A percentile compares a stretch with the other conserved stretches of the same genome.
phyloP scores from a whole-genome alignment of 2,113 vertebrate species.

The Sander lucioperca region DNA sequence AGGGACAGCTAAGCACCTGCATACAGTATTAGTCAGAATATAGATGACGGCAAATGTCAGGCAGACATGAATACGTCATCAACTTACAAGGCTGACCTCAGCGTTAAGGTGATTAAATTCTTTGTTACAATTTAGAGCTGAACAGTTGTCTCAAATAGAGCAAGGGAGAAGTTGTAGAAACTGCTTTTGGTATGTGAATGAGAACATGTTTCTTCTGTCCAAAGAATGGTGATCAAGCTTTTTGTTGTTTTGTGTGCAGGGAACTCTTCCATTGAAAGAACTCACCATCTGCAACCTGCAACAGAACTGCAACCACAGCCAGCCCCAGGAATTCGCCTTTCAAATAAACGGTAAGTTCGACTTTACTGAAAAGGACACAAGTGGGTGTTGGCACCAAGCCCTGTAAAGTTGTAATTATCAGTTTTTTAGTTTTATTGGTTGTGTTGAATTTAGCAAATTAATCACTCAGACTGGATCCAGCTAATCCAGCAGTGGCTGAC shows the following conservation, averaged over 20 bases:
- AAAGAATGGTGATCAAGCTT: background rate
- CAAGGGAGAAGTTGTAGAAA: background rate
- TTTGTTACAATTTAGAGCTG: background rate
- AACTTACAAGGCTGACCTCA: conserved; percentile 19
- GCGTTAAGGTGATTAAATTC: conserved; percentile 5
- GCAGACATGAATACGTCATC: conserved; percentile 49
- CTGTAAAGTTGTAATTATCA: conserved; percentile 26
- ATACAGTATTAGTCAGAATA: conserved; percentile 54
- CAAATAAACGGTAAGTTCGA: conserved; percentile 89
- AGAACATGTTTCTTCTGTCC: background rate
- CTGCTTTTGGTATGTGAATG: background rate
- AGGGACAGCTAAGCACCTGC: conserved; percentile 34
- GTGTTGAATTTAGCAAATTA: conserved; percentile 25
- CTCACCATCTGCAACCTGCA: conserved; percentile 86
- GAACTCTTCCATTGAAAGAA: conserved; percentile 91
- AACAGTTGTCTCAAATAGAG: conserved; percentile 13
- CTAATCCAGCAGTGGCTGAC: background rate
- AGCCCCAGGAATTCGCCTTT: conserved; percentile 86
- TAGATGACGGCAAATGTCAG: conserved; percentile 40
- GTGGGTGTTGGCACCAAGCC: conserved; percentile 19
- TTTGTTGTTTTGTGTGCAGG: conserved; percentile 81
- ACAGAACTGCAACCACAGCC: conserved; percentile 77
- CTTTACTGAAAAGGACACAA: conserved; percentile 1
- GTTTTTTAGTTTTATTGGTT: conserved; percentile 39
- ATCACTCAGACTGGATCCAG: conserved; percentile 15